Conservation (phyloP, 2,888 invertebrate genomes). For the Allacma fusca region DNA sequence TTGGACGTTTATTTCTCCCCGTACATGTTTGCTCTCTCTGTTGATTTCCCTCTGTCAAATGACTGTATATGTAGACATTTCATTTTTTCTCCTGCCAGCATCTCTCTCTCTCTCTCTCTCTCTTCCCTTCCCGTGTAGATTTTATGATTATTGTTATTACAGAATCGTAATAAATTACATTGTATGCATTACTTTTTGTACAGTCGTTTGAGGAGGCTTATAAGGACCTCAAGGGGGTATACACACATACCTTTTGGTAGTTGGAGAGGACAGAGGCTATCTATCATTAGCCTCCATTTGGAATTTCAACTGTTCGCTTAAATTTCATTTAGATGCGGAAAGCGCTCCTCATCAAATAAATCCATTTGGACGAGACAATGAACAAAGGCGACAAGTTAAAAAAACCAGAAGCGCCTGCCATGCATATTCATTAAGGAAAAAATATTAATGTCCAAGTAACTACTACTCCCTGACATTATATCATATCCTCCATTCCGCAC, state of each 20-base stretch:
- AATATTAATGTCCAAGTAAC: slow-evolving; percentile 24
- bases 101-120: background rate
- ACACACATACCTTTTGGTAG: too few species aligned
- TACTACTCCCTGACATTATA: background rate
- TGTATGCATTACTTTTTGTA: slow-evolving; percentile 5
- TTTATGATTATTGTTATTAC: slow-evolving; percentile 40
- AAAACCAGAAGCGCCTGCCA: slow-evolving; percentile 40
- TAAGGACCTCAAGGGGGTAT: too few species aligned
- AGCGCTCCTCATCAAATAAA: slow-evolving; percentile 32
- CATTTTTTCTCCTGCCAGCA: background rate
- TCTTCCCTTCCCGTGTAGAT: slow-evolving; percentile 21
- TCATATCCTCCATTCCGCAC: background rate
- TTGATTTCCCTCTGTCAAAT: background rate
- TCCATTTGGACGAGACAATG: slow-evolving; percentile 31
- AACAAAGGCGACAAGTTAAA: slow-evolving; percentile 39
- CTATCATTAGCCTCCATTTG: slow-evolving; percentile 31
- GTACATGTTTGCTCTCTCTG: slow-evolving; percentile 17
- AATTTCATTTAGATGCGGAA: slow-evolving; percentile 43
- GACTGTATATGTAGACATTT: background rate
- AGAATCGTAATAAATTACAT: slow-evolving; percentile 32
- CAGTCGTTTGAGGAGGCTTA: background rate
- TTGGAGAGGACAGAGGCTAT: slow-evolving; percentile 8
- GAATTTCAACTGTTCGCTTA: slow-evolving; percentile 36
- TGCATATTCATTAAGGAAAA: slow-evolving; percentile 40
- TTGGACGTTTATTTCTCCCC: slow-evolving; percentile 29